Conservation (phyloP, 1,140 invertebrate species). For the Potamilus streckersoni region DNA sequence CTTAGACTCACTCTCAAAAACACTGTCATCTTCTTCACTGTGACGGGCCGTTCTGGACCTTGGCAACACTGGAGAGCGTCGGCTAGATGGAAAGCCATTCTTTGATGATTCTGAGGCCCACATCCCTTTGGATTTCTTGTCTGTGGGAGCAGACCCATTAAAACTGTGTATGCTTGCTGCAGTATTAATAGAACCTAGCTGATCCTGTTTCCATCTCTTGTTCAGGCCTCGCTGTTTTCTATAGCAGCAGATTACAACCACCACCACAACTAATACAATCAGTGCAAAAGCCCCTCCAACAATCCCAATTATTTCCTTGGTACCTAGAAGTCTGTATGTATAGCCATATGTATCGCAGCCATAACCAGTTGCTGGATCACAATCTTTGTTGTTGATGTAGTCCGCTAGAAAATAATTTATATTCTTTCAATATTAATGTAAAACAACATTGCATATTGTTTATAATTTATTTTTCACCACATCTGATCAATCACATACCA, state of each 20-base stretch:
- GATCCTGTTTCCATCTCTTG: slow-evolving; percentile 25
- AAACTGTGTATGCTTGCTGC: slow-evolving; percentile 33
- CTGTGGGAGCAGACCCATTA: slow-evolving; percentile 5
- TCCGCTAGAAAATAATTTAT: too few species aligned
- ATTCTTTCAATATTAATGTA: too few species aligned
- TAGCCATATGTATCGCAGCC: slow-evolving; percentile 30
- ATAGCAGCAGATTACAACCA: slow-evolving; percentile 26
- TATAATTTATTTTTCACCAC: too few species aligned
- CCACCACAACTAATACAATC: slow-evolving; percentile 21
- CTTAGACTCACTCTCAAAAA: slow-evolving; percentile 24
- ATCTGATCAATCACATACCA: too few species aligned
- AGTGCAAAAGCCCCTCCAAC: slow-evolving; percentile 20
- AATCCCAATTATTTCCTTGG: slow-evolving; percentile 26
- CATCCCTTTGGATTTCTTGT: slow-evolving; percentile 15
- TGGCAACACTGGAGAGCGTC: slow-evolving; percentile 28
- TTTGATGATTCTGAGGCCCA: slow-evolving; percentile 17
- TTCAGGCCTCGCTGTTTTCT: slow-evolving; percentile 26
- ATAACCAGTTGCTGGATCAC: slow-evolving; percentile 19
- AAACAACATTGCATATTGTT: too few species aligned
- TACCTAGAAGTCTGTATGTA: slow-evolving; percentile 26
- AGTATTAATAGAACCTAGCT: slow-evolving; percentile 33
- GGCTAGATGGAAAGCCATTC: slow-evolving; percentile 30
- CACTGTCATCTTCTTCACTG: slow-evolving; percentile 10
- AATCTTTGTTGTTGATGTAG: not conserved
- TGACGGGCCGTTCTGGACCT: slow-evolving; percentile 22